phyloP scores from a whole-genome alignment of 2,797 vertebrate genomes.

The Sardinella longiceps region DNA sequence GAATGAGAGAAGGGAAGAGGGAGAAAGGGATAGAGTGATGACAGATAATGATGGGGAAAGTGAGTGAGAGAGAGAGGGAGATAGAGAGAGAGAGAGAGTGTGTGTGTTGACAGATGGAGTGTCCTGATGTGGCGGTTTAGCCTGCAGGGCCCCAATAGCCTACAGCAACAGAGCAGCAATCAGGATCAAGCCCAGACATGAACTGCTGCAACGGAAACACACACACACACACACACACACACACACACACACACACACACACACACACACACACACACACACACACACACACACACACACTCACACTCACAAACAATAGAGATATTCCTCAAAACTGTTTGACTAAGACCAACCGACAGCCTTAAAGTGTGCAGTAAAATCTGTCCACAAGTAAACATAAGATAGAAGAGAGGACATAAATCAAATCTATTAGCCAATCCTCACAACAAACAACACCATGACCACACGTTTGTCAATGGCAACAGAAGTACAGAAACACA shows the following conservation, averaged over 20 bases:
- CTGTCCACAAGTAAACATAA: no score
- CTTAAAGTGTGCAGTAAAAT: not conserved
- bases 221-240: slow-evolving; percentile 24
- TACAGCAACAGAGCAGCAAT: not conserved
- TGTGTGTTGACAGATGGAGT: slow-evolving; percentile 30
- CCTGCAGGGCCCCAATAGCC: slow-evolving; percentile 24
- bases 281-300: not conserved
- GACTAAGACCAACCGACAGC: not conserved
- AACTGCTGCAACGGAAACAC: not conserved
- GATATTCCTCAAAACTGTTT: not conserved
- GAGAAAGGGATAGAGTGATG: not conserved
- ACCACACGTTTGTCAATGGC: no score
- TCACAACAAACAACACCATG: not conserved
- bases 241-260: slow-evolving; percentile 13
- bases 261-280: slow-evolving; percentile 4
- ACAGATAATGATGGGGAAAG: not conserved
- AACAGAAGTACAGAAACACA: not conserved
- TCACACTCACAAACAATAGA: not conserved
- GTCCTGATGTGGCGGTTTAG: slow-evolving; percentile 12
- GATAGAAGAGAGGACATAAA: not conserved
- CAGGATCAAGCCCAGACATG: slow-evolving; percentile 35
- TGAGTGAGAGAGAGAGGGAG: not conserved
- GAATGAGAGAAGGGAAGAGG: not conserved
- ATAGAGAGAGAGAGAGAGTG: not conserved
- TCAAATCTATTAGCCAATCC: not conserved